These are phyloP conservation scores for Azemiops feae DNA, from an alignment of 2,113 vertebrate species.

Conservation along the genomic window DNA sequence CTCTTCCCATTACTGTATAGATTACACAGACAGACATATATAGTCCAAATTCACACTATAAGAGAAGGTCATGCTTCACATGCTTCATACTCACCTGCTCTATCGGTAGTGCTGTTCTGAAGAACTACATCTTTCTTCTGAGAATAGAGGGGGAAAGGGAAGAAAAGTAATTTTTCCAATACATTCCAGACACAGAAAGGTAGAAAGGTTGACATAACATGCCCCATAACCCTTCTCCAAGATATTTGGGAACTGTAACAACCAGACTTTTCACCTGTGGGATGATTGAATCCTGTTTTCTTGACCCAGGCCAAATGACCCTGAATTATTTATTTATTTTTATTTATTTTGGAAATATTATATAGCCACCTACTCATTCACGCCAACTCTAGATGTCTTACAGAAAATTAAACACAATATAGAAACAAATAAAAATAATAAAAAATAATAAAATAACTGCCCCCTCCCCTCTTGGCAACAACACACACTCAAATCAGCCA, in stretches of 20 bases:
- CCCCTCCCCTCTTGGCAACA: no score
- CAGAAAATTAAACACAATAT: no score
- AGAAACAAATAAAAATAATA: no score
- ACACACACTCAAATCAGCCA: no score
- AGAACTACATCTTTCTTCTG: conserved; percentile 45
- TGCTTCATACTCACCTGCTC: conserved; percentile 61
- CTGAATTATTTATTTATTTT: no score
- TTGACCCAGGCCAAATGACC: background rate
- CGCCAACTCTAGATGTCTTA: no score
- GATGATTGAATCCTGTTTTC: no score
- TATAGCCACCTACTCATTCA: no score
- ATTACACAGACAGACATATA: background rate
- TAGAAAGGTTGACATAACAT: background rate
- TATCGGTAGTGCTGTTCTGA: conserved; percentile 49
- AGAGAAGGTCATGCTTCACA: background rate
- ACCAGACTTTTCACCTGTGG: background rate
- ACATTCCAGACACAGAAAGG: background rate
- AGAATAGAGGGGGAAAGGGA: conserved; percentile 46
- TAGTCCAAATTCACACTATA: background rate
- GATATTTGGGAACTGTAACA: background rate
- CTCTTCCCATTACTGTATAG: background rate
- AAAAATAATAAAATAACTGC: no score
- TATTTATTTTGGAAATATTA: no score
- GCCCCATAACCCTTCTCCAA: background rate
- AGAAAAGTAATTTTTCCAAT: background rate